Conservation (phyloP, 2,113 vertebrate genomes). For the Megatriorchis doriae region DNA sequence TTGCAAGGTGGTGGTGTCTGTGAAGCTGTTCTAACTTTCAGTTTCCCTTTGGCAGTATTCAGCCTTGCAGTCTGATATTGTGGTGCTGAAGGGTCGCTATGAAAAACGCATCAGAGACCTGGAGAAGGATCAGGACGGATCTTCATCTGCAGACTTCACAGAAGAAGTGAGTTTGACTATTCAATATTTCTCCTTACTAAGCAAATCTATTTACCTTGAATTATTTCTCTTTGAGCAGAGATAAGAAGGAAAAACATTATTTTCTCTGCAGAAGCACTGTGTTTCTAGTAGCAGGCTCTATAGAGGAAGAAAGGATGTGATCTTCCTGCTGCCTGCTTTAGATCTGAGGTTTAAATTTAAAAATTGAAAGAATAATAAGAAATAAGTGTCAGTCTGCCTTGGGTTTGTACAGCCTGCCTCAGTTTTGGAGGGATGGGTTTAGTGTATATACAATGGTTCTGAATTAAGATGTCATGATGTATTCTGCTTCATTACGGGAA, state of each 20-base stretch:
- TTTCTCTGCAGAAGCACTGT: neutral
- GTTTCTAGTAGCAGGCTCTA: neutral
- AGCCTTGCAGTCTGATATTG: slow-evolving; percentile 67
- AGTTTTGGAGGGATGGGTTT: neutral
- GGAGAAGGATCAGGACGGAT: slow-evolving; percentile 19
- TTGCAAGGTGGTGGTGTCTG: neutral
- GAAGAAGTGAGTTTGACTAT: slow-evolving; percentile 77
- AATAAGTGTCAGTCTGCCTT: neutral
- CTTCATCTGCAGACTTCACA: slow-evolving; percentile 61
- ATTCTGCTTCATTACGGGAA: accelerated
- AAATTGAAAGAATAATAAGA: neutral
- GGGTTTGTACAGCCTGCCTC: neutral
- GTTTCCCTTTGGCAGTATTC: slow-evolving; percentile 50
- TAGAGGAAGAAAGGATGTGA: neutral
- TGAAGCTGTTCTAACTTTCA: neutral
- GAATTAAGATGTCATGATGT: neutral
- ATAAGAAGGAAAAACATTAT: accelerated
- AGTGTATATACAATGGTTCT: neutral
- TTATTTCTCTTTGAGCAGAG: neutral
- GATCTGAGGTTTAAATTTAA: neutral
- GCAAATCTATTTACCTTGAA: neutral
- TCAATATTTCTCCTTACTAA: neutral
- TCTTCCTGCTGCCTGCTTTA: neutral
- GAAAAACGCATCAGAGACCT: slow-evolving; percentile 64
- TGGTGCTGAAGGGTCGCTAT: slow-evolving; percentile 65